A percentile compares a stretch with the other conserved stretches of the same genome.
Conservation (phyloP, 1,140 invertebrate species). For the Lordiphosa mommai region DNA sequence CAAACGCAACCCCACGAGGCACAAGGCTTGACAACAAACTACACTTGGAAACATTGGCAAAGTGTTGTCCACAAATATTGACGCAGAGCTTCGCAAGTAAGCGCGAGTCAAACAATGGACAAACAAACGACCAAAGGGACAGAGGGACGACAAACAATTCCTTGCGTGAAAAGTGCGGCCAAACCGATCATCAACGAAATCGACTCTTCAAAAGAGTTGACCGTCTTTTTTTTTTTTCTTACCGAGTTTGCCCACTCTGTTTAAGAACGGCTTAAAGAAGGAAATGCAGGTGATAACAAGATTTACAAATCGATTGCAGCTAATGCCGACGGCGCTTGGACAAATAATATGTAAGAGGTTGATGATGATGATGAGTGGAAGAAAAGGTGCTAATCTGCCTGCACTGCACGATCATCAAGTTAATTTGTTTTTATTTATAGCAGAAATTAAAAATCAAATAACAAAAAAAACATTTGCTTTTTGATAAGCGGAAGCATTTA, state of each 20-base stretch:
- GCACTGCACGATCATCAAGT: slow-evolving; percentile 52
- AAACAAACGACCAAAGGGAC: slow-evolving; percentile 36
- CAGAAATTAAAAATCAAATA: slow-evolving; percentile 22
- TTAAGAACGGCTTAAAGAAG: slow-evolving; percentile 59
- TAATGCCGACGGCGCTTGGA: slow-evolving; percentile 47
- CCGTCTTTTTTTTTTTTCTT: background rate
- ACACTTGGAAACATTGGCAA: slow-evolving; percentile 74
- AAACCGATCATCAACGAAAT: slow-evolving; percentile 6
- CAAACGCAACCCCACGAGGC: too few relatives aligned
- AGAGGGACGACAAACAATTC: slow-evolving; percentile 5
- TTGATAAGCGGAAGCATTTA: slow-evolving; percentile 67
- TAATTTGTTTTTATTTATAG: slow-evolving; percentile 73
- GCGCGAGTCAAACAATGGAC: slow-evolving; percentile 71
- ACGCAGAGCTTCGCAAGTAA: slow-evolving; percentile 72
- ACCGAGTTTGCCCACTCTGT: slow-evolving; percentile 46
- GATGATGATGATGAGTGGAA: background rate
- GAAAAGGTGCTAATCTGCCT: slow-evolving; percentile 14
- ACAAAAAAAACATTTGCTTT: slow-evolving; percentile 40
- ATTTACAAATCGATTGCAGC: slow-evolving; percentile 72
- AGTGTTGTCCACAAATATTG: slow-evolving; percentile 73
- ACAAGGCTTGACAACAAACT: slow-evolving; percentile 13
- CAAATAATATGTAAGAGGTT: slow-evolving; percentile 31
- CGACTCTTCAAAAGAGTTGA: slow-evolving; percentile 4
- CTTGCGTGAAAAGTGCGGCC: slow-evolving; percentile 44
- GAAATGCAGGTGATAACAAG: slow-evolving; percentile 59